Evolutionary conservation across 2,888 invertebrate genomes (phyloP), one percentile per base, ranked within the genome.

Genomic region (Lumbricus terrestris): DNA sequence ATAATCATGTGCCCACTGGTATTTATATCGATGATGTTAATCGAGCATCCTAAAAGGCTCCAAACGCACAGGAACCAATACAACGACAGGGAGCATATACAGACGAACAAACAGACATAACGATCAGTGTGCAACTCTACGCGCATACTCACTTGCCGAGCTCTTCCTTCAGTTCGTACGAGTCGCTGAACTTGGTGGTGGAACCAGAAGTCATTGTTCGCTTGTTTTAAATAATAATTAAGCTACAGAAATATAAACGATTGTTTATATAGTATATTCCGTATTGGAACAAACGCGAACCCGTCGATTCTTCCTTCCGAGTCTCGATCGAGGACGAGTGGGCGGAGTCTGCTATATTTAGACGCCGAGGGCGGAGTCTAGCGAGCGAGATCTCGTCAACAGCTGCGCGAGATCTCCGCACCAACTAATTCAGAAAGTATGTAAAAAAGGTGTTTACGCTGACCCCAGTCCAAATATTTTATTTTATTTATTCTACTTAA

Each of bases 81-180:
- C n/a, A n/a, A 29, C n/a, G 69, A 69, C 69, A 69, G 69, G 6
- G 69, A n/a, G 69, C 16, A 69, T 54, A 42, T 18, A n/a, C 29
- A n/a, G n/a, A 4, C 69, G 5, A 69, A 29, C n/a, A 29, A 54
- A 8, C 69, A 11, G 69, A 69, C 69, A n/a, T 29, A 69, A n/a
- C 69, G 69, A 69, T 69, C 29, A 69, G 8, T 69, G 8, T 13
- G n/a, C 4, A n/a, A 69, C 69, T 69, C 85, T 13, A 85, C 85
- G 35, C 35, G 34, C 37, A 91, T 95, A 97, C 97, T 97, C 96
- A 98, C 98, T 99, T 99, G 96, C 99, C 99, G 95, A 99, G 96
- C 96, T 99, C 99, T 96, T 99, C 99, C 96, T 99, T 99, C 94
- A 99, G 97, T 95, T 99, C 99, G 96, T 99, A 99, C 96, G 99